Percentiles rank a stretch among this genome's conserved stretches.
Evolutionary conservation across 2,113 vertebrate genomes (phyloP).

Genomic region (Oryzias celebensis): DNA sequence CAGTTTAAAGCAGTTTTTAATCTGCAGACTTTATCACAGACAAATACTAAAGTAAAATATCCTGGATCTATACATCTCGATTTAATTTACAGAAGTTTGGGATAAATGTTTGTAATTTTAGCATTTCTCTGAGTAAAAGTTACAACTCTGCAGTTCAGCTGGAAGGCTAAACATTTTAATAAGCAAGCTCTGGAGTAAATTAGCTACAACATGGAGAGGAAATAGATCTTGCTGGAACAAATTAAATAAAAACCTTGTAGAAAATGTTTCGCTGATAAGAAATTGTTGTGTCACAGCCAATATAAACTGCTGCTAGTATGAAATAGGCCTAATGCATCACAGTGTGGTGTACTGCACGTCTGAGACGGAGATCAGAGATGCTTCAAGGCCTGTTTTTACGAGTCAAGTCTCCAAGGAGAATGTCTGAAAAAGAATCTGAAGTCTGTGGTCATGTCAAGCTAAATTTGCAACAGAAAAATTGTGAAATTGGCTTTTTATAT

Average conservation of each 20-base stretch:
- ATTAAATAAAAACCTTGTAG: not conserved
- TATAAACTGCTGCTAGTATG: not conserved
- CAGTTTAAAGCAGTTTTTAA: not conserved
- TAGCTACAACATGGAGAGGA: not conserved
- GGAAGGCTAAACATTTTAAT: slow-evolving; percentile 1
- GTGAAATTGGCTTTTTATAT: no score
- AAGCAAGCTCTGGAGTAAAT: not conserved
- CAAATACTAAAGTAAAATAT: slow-evolving; percentile 28
- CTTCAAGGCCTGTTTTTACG: no score
- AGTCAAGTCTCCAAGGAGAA: no score
- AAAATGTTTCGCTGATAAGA: not conserved
- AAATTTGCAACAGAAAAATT: no score
- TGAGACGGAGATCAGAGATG: no score
- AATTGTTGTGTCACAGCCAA: not conserved
- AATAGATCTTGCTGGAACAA: not conserved
- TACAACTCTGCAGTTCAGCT: not conserved
- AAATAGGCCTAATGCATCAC: no score
- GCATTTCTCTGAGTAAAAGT: no score
- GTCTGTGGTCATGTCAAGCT: no score
- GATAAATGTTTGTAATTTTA: no score
- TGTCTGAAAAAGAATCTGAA: no score
- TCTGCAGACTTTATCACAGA: slow-evolving; percentile 29
- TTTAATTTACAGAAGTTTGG: no score
- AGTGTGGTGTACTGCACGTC: no score
- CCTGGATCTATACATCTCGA: slow-evolving; percentile 27